Evolutionary conservation across 2,797 vertebrate species (phyloP).

Genomic region (Dendrocincla tyrannina): DNA sequence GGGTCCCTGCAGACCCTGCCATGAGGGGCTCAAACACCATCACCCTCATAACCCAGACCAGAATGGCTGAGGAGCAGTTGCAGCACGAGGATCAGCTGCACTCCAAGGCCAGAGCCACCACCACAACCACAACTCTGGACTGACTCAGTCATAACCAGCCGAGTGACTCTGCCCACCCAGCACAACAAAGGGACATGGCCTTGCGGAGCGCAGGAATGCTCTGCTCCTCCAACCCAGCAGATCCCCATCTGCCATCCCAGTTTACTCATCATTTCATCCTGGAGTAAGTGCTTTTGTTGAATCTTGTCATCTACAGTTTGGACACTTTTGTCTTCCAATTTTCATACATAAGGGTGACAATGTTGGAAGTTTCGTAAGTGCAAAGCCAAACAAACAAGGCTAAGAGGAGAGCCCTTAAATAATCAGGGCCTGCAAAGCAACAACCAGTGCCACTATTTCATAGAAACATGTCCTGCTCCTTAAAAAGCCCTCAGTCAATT

Average conservation of each 20-base stretch:
- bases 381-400: not conserved
- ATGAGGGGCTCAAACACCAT: accelerated
- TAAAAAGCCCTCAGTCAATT: not conserved
- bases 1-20: not conserved
- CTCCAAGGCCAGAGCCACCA: not conserved
- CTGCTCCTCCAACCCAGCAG: not conserved
- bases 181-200: not conserved
- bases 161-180: not conserved
- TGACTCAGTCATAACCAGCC: not conserved
- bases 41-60: not conserved
- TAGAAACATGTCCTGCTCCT: not conserved
- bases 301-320: conserved; percentile 12
- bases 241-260: not conserved
- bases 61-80: not conserved
- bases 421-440: not conserved
- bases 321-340: conserved; percentile 47
- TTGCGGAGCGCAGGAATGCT: accelerated
- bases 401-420: not conserved
- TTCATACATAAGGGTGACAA: conserved; percentile 1
- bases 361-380: not conserved
- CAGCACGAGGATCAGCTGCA: not conserved
- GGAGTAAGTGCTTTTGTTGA: not conserved
- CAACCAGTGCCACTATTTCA: not conserved
- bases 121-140: not conserved
- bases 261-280: not conserved